phyloP scores from a whole-genome alignment of 2,797 vertebrate genomes.

The Microctenopoma steveboyesi region DNA sequence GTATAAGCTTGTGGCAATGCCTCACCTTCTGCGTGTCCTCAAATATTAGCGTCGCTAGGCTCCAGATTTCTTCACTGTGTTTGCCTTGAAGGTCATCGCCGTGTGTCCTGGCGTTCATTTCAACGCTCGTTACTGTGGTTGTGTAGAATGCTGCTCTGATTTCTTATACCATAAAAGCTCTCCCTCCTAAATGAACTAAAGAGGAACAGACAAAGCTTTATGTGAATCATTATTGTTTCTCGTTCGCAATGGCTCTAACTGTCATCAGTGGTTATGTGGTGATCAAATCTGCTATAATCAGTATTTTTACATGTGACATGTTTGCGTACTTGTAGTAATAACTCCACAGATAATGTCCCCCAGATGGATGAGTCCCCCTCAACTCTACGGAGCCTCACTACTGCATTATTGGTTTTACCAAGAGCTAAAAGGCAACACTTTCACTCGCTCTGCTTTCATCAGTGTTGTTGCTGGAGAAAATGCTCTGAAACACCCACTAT shows the following conservation, averaged over 20 bases:
- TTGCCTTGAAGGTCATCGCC: slow-evolving; percentile 35
- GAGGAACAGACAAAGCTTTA: not conserved
- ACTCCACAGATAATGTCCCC: not conserved
- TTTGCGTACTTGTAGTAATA: not conserved
- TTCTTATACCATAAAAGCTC: not conserved
- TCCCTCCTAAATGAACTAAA: not conserved
- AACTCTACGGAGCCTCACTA: not conserved
- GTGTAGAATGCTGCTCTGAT: slow-evolving; percentile 1
- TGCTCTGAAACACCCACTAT: not conserved
- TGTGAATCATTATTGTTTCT: not conserved
- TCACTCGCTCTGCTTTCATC: not conserved
- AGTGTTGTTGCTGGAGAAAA: not conserved
- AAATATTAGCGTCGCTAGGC: slow-evolving; percentile 30
- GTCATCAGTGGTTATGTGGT: not conserved
- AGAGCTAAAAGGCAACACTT: not conserved
- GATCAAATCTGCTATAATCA: not conserved
- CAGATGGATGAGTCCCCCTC: not conserved
- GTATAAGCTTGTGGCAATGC: slow-evolving; percentile 43
- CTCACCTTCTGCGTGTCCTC: slow-evolving; percentile 60
- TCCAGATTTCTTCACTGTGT: slow-evolving; percentile 26
- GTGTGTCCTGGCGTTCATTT: slow-evolving; percentile 7
- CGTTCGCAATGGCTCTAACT: slow-evolving; percentile 1
- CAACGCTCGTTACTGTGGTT: slow-evolving; percentile 4
- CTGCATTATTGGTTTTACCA: not conserved
- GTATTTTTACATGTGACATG: not conserved